These are phyloP conservation scores for Daphoenositta chrysoptera DNA, from an alignment of 2,113 vertebrate species.

Conservation along the genomic window DNA sequence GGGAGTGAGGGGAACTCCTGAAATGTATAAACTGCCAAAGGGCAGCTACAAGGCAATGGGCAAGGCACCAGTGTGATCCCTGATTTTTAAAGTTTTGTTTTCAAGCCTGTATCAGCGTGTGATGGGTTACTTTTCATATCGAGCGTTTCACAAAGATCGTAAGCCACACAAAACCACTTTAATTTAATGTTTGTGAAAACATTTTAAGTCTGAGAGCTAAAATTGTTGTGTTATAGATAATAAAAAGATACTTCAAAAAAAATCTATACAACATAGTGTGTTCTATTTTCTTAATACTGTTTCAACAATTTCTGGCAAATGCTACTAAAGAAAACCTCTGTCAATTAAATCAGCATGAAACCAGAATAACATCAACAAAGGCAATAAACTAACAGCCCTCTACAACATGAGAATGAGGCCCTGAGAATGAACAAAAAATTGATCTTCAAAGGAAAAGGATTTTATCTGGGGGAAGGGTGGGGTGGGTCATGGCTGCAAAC, in stretches of 20 bases:
- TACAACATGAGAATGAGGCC: neutral
- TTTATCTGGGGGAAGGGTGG: neutral
- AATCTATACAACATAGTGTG: neutral
- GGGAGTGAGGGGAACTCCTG: neutral
- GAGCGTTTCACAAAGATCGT: neutral
- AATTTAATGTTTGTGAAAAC: conserved; percentile 9
- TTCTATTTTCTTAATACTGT: conserved; percentile 15
- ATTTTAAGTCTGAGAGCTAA: conserved; percentile 8
- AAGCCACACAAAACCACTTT: neutral
- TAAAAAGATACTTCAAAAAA: neutral
- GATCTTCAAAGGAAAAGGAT: neutral
- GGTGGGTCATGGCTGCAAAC: neutral
- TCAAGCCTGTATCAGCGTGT: neutral
- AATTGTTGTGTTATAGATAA: conserved; percentile 12
- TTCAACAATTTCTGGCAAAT: conserved; percentile 18
- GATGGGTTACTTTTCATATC: neutral
- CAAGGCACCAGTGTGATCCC: neutral
- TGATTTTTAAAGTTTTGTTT: neutral
- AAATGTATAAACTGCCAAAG: neutral
- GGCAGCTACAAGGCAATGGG: neutral
- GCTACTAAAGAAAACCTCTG: conserved; percentile 8
- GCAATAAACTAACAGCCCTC: neutral
- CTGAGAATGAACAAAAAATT: neutral
- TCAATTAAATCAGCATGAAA: conserved; percentile 36
- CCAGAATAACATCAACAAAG: neutral